A percentile compares a stretch with the other conserved stretches of the same genome.
Evolutionary conservation across 1,140 invertebrate genomes (phyloP).

Genomic region (Reticulitermes speratus): DNA sequence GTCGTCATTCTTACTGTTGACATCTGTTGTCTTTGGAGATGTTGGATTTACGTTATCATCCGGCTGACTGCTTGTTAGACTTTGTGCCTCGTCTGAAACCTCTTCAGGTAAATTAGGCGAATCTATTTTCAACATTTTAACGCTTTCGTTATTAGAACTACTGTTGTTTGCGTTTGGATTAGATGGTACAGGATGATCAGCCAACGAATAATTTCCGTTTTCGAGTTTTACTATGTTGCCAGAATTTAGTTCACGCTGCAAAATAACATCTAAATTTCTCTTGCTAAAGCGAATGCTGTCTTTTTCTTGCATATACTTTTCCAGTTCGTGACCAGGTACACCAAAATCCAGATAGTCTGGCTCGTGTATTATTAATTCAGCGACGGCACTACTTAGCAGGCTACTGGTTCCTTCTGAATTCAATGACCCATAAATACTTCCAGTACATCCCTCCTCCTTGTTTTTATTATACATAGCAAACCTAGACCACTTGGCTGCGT

Average conservation of each 20-base stretch:
- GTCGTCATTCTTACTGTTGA: not conserved
- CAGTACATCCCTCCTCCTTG: conserved; percentile 39
- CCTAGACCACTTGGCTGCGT: conserved; percentile 69
- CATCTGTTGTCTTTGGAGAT: not conserved
- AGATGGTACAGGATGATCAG: conserved; percentile 38
- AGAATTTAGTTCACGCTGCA: conserved; percentile 63
- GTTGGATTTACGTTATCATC: not conserved
- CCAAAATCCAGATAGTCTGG: conserved; percentile 69
- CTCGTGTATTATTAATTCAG: conserved; percentile 66
- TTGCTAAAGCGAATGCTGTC: conserved; percentile 62
- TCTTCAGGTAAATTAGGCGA: conserved; percentile 12
- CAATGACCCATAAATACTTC: conserved; percentile 49
- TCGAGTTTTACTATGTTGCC: conserved; percentile 64
- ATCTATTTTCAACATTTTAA: conserved; percentile 29
- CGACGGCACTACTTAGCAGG: conserved; percentile 63
- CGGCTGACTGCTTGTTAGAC: not conserved
- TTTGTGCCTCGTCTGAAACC: not conserved
- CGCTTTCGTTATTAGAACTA: not conserved
- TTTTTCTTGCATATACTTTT: conserved; percentile 61
- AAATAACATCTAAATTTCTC: conserved; percentile 62
- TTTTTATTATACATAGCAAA: conserved; percentile 51
- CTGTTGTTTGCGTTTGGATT: conserved; percentile 13
- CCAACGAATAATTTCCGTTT: conserved; percentile 66
- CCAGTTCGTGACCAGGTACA: conserved; percentile 62
- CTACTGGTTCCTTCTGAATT: conserved; percentile 45